Base-by-base conservation (phyloP, 2,888 invertebrate genomes). In the Aphodius sticticus region DNA sequence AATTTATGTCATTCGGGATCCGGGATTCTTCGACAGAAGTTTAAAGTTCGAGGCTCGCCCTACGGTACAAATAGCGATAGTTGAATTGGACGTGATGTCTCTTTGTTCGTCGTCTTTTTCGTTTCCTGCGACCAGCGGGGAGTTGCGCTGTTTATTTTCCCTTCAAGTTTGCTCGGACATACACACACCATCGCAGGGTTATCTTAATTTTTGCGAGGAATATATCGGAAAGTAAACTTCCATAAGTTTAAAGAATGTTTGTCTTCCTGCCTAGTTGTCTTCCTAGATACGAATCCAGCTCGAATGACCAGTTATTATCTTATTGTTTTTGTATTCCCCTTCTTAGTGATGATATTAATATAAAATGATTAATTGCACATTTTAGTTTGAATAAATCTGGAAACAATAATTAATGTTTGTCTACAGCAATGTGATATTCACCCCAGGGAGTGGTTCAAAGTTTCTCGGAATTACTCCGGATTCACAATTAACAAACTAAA, bases 1-100 rank as follows among this genome's bases (percentile, higher is more conserved):
- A 74, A 74, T 74, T 74, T 74, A 74, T 74, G 74, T 74, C 74
- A 74, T 74, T 74, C 37, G 74, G 74, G 74, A 74, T 74, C 74
- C 37, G 74, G 74, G 36, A 74, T 74, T 74, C 74, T 74, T 74
- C 74, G 74, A 74, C 74, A 74, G 74, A 74, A 74, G 74, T 74
- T 74, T 74, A 74, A 74, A 74, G 74, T 74, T 74, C 35, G 37
- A 35, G 36, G 71, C 37, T n/a, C 74, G 74, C 12, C 53, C 53
- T 1, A 53, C 53, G 12, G 53, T 53, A 53, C 53, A 53, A 53
- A 53, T 53, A 53, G 53, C 53, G 53, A 53, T 53, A 53, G 53
- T 53, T 53, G 53, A 53, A 53, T 53, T 53, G 53, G 12, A 53
- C 53, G 53, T 53, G 53, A 53, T 53, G 53, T 53, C 53, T 53